Percentiles rank a stretch among this genome's conserved stretches.
These are phyloP conservation scores for Caradrina clavipalpis DNA, from an alignment of 2,888 invertebrate genomes.

Conservation along the genomic window DNA sequence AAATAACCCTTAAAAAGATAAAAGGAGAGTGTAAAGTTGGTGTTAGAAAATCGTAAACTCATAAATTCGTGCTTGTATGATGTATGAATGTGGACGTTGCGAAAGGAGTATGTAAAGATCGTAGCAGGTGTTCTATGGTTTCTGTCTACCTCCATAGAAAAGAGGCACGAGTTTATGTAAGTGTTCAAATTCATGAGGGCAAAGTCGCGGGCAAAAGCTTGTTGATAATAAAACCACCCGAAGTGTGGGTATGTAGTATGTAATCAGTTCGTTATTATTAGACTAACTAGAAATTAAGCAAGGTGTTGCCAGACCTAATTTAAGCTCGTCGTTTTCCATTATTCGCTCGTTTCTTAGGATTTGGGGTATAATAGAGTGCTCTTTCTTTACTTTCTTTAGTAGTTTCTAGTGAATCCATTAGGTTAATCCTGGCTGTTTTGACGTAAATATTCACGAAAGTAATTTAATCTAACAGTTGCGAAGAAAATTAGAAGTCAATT, in stretches of 20 bases:
- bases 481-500: neutral
- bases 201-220: neutral
- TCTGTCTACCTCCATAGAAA: too few relatives aligned
- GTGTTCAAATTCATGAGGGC: neutral
- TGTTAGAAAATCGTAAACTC: neutral
- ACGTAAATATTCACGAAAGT: neutral
- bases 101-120: too few relatives aligned
- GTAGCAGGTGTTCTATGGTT: too few relatives aligned
- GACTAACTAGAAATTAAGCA: slow-evolving; percentile 44
- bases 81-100: too few relatives aligned
- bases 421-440: neutral
- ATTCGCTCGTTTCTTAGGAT: slow-evolving; percentile 12
- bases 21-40: neutral
- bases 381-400: neutral
- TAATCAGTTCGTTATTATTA: slow-evolving; percentile 50
- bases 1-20: neutral
- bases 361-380: neutral
- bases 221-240: slow-evolving; percentile 30
- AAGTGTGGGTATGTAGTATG: slow-evolving; percentile 41
- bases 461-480: neutral
- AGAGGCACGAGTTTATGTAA: too few relatives aligned
- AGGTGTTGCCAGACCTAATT: slow-evolving; percentile 19
- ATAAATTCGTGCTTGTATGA: too few relatives aligned
- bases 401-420: slow-evolving; percentile 11
- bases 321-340: slow-evolving; percentile 13